Evolutionary conservation across 2,797 vertebrate species (phyloP), one percentile per base, ranked within the genome.

Genomic region (Tenualosa ilisha): DNA sequence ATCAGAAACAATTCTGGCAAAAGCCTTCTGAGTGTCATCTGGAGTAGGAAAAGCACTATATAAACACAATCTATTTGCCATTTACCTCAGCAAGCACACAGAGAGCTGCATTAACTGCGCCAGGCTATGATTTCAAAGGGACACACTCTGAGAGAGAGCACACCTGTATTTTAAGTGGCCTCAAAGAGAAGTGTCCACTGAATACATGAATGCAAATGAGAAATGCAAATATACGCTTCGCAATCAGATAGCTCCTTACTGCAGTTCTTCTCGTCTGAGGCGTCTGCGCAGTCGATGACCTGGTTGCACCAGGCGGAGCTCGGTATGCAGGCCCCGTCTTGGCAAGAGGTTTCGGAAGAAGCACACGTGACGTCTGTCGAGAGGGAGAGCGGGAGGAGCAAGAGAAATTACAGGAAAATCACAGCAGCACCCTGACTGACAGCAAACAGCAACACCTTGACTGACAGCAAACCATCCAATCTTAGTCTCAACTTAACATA

Each of bases 241-340:
- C 40, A 75, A 31, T 68, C 40, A 79, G 15, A 43, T 46, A 20
- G 5, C 3, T 79, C 72, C 98, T 97, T 93, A 99, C 98, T 97
- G 94, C 98, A 99, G 91, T 88, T 96, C 92, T 96, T 98, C 90
- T 99, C 98, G 92, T 99, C 98, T 0, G 97, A 98, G 86, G 97
- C 97, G 82, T 99, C 98, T 6, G 96, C 94, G 85, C 98, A 99
- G 91, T 99, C 98, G 9, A 98, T 94, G 94, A 97, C 95, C 95
- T 98, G 98, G 95, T 99, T 99, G 92, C 98, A 99, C 89, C 87
- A 96, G 51, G 97, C 96, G 31, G 98, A 96, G 93, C 94, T 96
- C 85, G 96, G 94, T 83, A 99, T 89, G 84, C 98, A 99, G 86
- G 90, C 91, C 84, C 98, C 98, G 85, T 99, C 98, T 86, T 97